Percentiles rank a stretch among this genome's conserved stretches.
Evolutionary conservation across 1,140 invertebrate species (phyloP).

Genomic region (Coenobita brevimanus): DNA sequence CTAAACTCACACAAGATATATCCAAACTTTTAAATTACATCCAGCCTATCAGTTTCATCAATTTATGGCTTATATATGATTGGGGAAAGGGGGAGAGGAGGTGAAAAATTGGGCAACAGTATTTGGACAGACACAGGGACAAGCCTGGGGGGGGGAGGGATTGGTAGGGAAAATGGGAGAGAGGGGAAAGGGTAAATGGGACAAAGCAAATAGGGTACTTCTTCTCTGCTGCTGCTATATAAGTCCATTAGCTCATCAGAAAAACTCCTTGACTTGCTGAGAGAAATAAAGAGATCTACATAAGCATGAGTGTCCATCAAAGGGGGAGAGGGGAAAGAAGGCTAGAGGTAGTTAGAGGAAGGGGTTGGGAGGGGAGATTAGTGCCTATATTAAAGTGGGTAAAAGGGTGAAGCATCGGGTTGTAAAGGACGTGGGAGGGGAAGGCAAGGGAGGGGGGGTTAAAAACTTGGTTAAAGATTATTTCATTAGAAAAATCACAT

Average conservation of each 20-base stretch:
- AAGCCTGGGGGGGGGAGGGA: too few species aligned
- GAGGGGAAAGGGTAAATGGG: not conserved
- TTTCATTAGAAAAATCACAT: slow-evolving; percentile 53
- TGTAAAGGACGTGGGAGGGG: not conserved
- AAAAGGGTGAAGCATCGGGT: not conserved
- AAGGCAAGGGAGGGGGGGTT: not conserved
- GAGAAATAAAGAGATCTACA: too few species aligned
- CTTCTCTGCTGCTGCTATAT: too few species aligned
- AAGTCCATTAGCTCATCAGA: too few species aligned
- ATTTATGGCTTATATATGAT: slow-evolving; percentile 24
- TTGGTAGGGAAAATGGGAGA: too few species aligned
- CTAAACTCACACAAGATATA: slow-evolving; percentile 48
- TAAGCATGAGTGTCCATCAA: too few species aligned
- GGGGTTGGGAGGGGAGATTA: too few species aligned
- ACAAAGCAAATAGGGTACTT: too few species aligned
- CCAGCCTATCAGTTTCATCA: slow-evolving; percentile 37
- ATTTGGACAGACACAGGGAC: slow-evolving; percentile 25
- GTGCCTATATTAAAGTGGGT: too few species aligned
- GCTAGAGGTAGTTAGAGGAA: not conserved
- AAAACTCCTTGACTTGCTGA: too few species aligned
- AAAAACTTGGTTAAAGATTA: slow-evolving; percentile 29
- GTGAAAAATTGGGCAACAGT: too few species aligned
- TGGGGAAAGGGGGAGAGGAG: not conserved
- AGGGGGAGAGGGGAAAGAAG: too few species aligned
- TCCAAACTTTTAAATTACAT: slow-evolving; percentile 51